Conservation (phyloP, 2,113 vertebrate genomes). For the Diadophis punctatus region DNA sequence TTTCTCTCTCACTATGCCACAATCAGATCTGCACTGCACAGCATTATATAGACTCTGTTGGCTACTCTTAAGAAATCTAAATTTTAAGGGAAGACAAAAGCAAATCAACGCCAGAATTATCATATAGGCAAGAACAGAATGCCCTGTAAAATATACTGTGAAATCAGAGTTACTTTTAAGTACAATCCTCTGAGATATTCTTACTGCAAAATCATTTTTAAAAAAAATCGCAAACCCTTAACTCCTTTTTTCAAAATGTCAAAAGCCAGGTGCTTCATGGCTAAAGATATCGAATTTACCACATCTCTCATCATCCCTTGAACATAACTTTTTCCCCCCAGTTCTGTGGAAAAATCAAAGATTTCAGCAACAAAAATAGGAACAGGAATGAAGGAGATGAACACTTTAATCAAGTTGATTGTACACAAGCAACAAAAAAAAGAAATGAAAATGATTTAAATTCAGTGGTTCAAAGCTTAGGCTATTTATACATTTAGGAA, state of each 20-base stretch:
- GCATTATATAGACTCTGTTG: conserved; percentile 29
- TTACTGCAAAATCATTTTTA: conserved; percentile 31
- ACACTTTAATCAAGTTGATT: not conserved
- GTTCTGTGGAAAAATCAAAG: not conserved
- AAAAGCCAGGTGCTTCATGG: conserved; percentile 27
- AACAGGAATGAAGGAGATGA: not conserved
- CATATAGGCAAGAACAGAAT: not conserved
- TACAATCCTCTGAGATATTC: conserved; percentile 34
- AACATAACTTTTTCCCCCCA: not conserved
- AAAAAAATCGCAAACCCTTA: conserved; percentile 30
- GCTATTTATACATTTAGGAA: not conserved
- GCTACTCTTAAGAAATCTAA: not conserved
- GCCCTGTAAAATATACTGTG: not conserved
- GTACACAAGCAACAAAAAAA: not conserved
- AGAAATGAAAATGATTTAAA: not conserved
- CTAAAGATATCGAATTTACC: conserved; percentile 32
- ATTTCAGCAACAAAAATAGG: not conserved
- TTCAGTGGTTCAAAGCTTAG: not conserved
- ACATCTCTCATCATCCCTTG: conserved; percentile 14
- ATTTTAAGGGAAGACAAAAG: conserved; percentile 13
- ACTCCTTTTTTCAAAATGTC: conserved; percentile 44
- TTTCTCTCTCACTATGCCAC: conserved; percentile 7
- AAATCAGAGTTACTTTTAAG: conserved; percentile 23
- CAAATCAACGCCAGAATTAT: conserved; percentile 33
- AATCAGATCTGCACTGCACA: conserved; percentile 35